phyloP scores from a whole-genome alignment of 2,888 invertebrate genomes.

The Ditylenchus weischeri region DNA sequence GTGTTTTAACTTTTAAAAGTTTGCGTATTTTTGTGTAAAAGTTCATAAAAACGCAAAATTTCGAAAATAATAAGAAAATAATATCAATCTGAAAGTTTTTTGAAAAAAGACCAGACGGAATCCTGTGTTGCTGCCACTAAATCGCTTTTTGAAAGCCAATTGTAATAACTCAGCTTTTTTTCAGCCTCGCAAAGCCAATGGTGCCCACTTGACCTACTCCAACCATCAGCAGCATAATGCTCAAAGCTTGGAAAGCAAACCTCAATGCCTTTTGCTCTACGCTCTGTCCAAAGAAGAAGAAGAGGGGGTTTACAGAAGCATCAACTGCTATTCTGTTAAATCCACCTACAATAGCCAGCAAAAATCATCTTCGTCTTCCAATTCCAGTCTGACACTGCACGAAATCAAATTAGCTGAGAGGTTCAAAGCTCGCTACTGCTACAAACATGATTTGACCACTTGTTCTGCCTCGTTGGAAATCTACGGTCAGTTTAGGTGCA shows the following conservation, averaged over 20 bases:
- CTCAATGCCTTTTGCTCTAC: slow-evolving; percentile 20
- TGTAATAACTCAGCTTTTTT: not conserved
- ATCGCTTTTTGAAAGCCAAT: no score
- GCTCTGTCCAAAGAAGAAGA: slow-evolving; percentile 16
- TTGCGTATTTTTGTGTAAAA: not conserved
- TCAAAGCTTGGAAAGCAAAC: not conserved
- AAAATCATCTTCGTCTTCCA: not conserved
- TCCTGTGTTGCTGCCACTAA: no score
- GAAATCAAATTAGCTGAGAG: slow-evolving; percentile 24
- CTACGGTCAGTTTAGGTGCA: slow-evolving; percentile 19
- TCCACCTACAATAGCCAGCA: not conserved
- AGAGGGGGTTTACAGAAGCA: slow-evolving; percentile 1
- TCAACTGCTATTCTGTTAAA: not conserved
- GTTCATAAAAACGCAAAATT: no score
- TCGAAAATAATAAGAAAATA: no score
- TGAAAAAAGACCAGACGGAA: no score
- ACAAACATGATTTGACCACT: slow-evolving; percentile 22
- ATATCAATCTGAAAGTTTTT: no score
- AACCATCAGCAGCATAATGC: not conserved
- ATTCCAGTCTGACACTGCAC: not conserved
- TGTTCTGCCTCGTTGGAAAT: slow-evolving; percentile 32
- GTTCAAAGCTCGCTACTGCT: slow-evolving; percentile 32
- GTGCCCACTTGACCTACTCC: slow-evolving; percentile 8
- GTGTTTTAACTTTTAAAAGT: no score
- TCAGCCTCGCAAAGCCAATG: slow-evolving; percentile 20